Percentiles rank a stretch among this genome's conserved stretches.
phyloP scores from a whole-genome alignment of 2,113 vertebrate genomes.

The Hemicordylus capensis region DNA sequence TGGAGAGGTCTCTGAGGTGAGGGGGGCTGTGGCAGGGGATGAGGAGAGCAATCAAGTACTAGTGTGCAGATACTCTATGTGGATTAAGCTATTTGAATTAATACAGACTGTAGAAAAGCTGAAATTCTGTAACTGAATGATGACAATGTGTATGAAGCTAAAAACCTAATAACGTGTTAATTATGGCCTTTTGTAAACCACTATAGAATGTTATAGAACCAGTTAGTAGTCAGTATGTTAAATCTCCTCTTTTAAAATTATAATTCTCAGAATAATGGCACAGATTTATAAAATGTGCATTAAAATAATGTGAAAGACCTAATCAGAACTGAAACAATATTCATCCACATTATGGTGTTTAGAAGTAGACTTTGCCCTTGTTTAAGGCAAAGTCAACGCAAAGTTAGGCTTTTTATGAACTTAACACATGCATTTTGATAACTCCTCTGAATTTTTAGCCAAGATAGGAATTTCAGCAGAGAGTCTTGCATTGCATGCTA shows the following conservation, averaged over 20 bases:
- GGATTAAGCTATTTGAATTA: not conserved
- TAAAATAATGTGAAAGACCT: not conserved
- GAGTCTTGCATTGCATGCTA: slow-evolving; percentile 73
- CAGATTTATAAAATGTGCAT: not conserved
- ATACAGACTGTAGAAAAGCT: not conserved
- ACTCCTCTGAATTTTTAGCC: slow-evolving; percentile 46
- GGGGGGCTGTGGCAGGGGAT: too few species aligned
- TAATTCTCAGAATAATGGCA: not conserved
- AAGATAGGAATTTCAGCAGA: slow-evolving; percentile 54
- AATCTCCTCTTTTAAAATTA: not conserved
- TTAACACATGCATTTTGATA: slow-evolving; percentile 26
- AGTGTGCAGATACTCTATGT: too few species aligned
- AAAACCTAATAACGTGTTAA: not conserved
- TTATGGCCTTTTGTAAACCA: not conserved
- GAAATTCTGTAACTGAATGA: not conserved
- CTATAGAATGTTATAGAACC: too few species aligned
- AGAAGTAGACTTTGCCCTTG: not conserved
- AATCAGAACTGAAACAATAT: not conserved
- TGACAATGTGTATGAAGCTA: not conserved
- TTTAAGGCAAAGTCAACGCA: too few species aligned
- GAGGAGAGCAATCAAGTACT: too few species aligned
- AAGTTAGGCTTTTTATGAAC: slow-evolving; percentile 15
- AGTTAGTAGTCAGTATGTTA: not conserved
- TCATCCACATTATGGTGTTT: not conserved
- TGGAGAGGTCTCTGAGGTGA: too few species aligned